A percentile compares a stretch with the other conserved stretches of the same genome.
Conservation (phyloP, 2,113 vertebrate genomes). For the Canis aureus region DNA sequence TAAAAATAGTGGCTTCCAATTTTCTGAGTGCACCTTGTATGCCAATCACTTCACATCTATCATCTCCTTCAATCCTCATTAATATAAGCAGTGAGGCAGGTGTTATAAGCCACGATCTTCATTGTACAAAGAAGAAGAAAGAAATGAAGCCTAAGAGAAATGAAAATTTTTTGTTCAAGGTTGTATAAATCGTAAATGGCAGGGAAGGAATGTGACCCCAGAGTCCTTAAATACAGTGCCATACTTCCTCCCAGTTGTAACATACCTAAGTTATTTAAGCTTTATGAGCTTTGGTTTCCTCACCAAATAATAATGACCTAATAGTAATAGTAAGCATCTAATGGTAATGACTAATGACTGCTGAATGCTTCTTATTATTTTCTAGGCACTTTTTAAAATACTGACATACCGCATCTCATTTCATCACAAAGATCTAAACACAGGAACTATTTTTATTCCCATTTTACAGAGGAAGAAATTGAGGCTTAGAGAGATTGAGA, state of each 20-base stretch:
- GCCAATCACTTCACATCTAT: background rate
- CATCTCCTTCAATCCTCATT: background rate
- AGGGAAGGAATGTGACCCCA: background rate
- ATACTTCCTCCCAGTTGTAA: background rate
- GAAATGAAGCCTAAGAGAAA: conserved; percentile 51
- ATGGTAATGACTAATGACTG: background rate
- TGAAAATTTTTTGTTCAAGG: background rate
- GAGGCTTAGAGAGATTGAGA: conserved; percentile 24
- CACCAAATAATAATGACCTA: background rate
- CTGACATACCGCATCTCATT: background rate
- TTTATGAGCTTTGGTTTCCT: conserved; percentile 31
- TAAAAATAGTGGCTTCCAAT: background rate
- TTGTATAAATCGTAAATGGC: background rate
- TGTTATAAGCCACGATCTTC: background rate
- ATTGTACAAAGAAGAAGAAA: conserved; percentile 50
- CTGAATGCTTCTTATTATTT: background rate
- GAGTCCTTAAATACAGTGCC: background rate
- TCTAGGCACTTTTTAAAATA: conserved; percentile 5
- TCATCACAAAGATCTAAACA: background rate
- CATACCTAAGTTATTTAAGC: background rate
- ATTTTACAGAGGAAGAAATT: conserved; percentile 41
- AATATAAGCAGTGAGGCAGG: background rate
- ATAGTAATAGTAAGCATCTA: background rate
- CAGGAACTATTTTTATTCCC: background rate
- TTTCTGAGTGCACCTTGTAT: background rate